Conservation (phyloP, 2,888 invertebrate genomes). For the Clanis bilineata region DNA sequence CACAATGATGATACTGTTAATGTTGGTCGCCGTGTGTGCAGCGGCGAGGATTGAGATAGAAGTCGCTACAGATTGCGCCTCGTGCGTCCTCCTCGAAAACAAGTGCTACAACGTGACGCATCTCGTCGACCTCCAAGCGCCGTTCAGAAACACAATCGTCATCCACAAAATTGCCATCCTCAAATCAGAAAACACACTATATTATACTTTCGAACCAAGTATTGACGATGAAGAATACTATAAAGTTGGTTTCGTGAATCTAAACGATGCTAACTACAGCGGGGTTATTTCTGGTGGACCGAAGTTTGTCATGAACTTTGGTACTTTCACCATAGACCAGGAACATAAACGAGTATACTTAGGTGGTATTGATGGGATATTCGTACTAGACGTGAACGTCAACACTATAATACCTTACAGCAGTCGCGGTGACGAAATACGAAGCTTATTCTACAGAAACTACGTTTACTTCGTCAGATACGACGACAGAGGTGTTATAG, state of each 20-base stretch:
- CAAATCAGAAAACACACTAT: constrained; percentile 52
- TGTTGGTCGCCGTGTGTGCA: constrained; percentile 36
- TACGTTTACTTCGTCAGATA: constrained; percentile 59
- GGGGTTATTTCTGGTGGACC: constrained; percentile 46
- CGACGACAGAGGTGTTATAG: constrained; percentile 49
- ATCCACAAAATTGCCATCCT: constrained; percentile 60
- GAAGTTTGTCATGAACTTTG: constrained; percentile 55
- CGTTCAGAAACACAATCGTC: constrained; percentile 57
- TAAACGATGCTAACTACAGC: constrained; percentile 41
- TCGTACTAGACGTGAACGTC: constrained; percentile 43
- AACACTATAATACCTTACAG: constrained; percentile 54
- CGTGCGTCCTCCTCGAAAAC: constrained; percentile 51
- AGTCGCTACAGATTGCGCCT: constrained; percentile 36
- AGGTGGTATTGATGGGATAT: constrained; percentile 67
- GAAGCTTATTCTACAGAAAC: constrained; percentile 56
- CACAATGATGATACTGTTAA: constrained; percentile 41
- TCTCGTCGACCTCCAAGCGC: constrained; percentile 56
- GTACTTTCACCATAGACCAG: constrained; percentile 68
- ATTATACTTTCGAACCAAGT: constrained; percentile 63
- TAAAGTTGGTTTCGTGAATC: constrained; percentile 61
- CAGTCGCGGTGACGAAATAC: constrained; percentile 58
- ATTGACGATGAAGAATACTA: constrained; percentile 62
- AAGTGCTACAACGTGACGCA: constrained; percentile 57
- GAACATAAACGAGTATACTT: constrained; percentile 56
- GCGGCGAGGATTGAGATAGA: constrained; percentile 33